Conservation (phyloP, 2,888 invertebrate species). For the Plebejus melissa region DNA sequence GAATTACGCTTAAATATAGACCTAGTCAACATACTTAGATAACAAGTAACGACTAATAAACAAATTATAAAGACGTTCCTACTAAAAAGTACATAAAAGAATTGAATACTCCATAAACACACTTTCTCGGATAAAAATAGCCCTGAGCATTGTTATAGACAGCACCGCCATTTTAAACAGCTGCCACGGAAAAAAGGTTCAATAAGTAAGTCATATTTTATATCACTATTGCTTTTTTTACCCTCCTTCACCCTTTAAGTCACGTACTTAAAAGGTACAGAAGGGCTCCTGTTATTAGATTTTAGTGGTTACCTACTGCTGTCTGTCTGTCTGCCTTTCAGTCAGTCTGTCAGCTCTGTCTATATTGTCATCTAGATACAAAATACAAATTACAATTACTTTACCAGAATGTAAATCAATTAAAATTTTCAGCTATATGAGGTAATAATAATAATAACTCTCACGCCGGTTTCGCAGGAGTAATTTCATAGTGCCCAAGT, state of each 20-base stretch:
- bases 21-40: constrained; percentile 30
- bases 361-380: no score
- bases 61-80: background rate
- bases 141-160: background rate
- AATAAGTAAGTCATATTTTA: constrained; percentile 1
- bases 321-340: background rate
- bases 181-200: constrained; percentile 10
- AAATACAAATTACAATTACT: no score
- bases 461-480: no score
- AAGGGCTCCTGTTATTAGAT: background rate
- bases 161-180: background rate
- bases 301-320: background rate
- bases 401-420: no score
- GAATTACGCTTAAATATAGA: background rate
- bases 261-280: background rate
- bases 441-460: no score
- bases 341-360: no score
- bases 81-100: background rate
- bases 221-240: background rate
- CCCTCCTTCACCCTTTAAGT: background rate
- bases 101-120: background rate
- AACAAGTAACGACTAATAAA: constrained; percentile 30
- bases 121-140: background rate
- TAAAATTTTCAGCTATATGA: no score
- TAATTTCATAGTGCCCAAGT: no score